A percentile compares a stretch with the other conserved stretches of the same genome.
phyloP scores from a whole-genome alignment of 2,797 vertebrate genomes.

The Masticophis lateralis region DNA sequence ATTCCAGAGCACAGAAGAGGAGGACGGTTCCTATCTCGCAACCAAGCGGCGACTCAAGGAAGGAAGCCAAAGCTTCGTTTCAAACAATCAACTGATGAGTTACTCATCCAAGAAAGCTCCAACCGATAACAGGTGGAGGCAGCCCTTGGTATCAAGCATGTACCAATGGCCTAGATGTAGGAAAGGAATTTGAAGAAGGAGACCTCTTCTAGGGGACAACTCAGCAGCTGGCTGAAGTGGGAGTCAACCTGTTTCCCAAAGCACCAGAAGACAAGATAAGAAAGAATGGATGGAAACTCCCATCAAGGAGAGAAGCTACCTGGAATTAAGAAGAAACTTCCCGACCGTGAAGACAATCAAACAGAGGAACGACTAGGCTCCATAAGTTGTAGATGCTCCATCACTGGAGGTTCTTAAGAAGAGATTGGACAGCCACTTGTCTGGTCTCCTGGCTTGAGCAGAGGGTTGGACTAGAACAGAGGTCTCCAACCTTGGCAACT shows the following conservation, averaged over 20 bases:
- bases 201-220: not conserved
- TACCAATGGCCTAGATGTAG: not conserved
- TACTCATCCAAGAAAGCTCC: not conserved
- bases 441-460: not conserved
- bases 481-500: too few relatives aligned
- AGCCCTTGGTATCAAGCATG: not conserved
- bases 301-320: not conserved
- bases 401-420: too few relatives aligned
- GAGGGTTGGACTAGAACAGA: not conserved
- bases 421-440: too few relatives aligned
- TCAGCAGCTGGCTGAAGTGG: not conserved
- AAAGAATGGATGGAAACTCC: not conserved
- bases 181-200: not conserved
- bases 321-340: not conserved
- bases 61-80: not conserved
- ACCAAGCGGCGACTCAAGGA: not conserved
- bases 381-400: not conserved
- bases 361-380: fast-evolving
- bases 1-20: not conserved
- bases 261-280: not conserved
- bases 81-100: not conserved
- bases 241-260: too few relatives aligned
- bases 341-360: not conserved
- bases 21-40: not conserved
- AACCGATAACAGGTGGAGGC: not conserved